These are phyloP conservation scores for Pemphredon lugubris DNA, from an alignment of 2,888 invertebrate species.

Conservation along the genomic window DNA sequence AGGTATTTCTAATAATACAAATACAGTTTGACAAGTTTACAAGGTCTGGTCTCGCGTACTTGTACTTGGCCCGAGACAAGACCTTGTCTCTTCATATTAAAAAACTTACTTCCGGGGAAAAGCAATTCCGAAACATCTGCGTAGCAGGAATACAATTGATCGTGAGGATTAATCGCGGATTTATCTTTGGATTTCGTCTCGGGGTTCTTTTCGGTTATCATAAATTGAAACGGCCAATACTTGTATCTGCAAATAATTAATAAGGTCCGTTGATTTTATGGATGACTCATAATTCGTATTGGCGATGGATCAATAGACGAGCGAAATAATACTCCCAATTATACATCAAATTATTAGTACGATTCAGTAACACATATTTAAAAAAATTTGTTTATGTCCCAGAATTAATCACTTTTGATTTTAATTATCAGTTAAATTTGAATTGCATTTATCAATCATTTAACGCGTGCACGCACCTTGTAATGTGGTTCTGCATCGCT, in stretches of 20 bases:
- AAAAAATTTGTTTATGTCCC: neutral
- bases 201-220: slow-evolving; percentile 5
- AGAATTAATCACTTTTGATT: no score
- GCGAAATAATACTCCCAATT: no score
- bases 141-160: slow-evolving; percentile 68
- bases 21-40: no score
- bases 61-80: no score
- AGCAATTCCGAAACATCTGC: slow-evolving; percentile 70
- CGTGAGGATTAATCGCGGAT: neutral
- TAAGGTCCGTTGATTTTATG: slow-evolving; percentile 7
- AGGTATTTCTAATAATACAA: neutral
- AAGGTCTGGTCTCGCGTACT: no score
- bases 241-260: slow-evolving; percentile 57
- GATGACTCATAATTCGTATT: no score
- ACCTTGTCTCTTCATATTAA: no score
- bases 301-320: no score
- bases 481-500: slow-evolving; percentile 54
- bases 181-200: neutral
- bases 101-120: slow-evolving; percentile 73
- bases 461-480: slow-evolving; percentile 58
- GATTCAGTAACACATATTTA: no score
- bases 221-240: slow-evolving; percentile 73
- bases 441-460: no score
- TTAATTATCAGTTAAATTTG: no score
- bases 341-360: no score